A percentile compares a stretch with the other conserved stretches of the same genome.
These are phyloP conservation scores for Oophaga pumilio DNA, from an alignment of 2,113 vertebrate genomes.

Conservation along the genomic window DNA sequence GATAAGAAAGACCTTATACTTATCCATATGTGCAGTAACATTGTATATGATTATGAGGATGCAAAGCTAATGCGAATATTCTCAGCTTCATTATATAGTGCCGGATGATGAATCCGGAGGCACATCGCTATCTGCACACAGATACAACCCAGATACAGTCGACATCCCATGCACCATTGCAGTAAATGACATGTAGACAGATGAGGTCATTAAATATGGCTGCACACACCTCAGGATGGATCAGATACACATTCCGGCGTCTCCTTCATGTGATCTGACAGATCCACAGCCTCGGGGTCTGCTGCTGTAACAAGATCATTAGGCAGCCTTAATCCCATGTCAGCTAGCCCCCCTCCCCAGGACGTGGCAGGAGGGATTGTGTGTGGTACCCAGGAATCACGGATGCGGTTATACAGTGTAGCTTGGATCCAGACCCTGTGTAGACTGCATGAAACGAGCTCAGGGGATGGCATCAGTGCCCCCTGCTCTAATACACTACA, in stretches of 20 bases:
- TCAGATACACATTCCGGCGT: neutral
- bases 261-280: slow-evolving; percentile 18
- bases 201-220: slow-evolving; percentile 55
- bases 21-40: too few species aligned
- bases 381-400: slow-evolving; percentile 32
- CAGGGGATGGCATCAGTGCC: too few species aligned
- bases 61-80: too few species aligned
- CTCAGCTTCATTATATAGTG: too few species aligned
- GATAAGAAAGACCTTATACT: too few species aligned
- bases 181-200: slow-evolving; percentile 13
- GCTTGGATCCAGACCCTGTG: neutral
- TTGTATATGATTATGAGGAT: too few species aligned
- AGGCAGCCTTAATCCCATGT: slow-evolving; percentile 29
- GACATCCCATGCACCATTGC: neutral
- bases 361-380: slow-evolving; percentile 6
- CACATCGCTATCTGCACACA: neutral
- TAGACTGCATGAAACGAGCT: too few species aligned
- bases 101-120: too few species aligned
- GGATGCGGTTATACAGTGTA: neutral
- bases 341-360: neutral
- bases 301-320: slow-evolving; percentile 25
- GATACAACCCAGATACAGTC: neutral
- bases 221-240: slow-evolving; percentile 49
- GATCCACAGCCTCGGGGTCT: slow-evolving; percentile 9
- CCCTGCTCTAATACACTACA: too few species aligned